Conservation (phyloP, 1,140 invertebrate genomes). For the Ptiloglossa arizonensis region DNA sequence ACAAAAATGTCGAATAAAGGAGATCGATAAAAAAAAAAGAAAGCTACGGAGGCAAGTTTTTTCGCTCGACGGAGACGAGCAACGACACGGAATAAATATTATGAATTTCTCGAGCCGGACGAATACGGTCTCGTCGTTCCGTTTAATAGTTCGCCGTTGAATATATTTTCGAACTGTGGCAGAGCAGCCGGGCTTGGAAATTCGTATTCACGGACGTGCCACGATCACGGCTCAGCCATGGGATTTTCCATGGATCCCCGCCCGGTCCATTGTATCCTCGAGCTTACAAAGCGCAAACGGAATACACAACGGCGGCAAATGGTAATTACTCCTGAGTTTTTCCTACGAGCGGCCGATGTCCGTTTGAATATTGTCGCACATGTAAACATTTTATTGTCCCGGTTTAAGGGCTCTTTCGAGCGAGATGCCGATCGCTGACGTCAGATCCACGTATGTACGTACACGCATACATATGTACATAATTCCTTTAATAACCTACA, state of each 20-base stretch:
- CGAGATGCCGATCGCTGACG: too few species aligned
- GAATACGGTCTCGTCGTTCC: not conserved
- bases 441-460: too few species aligned
- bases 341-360: not conserved
- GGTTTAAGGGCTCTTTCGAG: too few species aligned
- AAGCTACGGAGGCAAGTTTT: not conserved
- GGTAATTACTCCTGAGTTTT: slow-evolving; percentile 33
- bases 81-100: too few species aligned
- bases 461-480: too few species aligned
- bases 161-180: not conserved
- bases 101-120: too few species aligned
- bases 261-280: not conserved
- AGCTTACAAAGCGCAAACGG: slow-evolving; percentile 16
- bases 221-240: not conserved
- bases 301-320: slow-evolving; percentile 23
- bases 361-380: slow-evolving; percentile 23
- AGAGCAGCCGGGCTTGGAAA: not conserved
- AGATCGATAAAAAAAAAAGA: not conserved
- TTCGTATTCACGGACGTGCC: not conserved
- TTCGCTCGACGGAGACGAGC: too few species aligned
- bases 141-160: not conserved
- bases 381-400: not conserved
- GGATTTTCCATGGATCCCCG: slow-evolving; percentile 19
- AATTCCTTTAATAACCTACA: too few species aligned
- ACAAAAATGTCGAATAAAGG: too few species aligned